phyloP scores from a whole-genome alignment of 2,797 vertebrate species.

The Coracias cyanogaster region DNA sequence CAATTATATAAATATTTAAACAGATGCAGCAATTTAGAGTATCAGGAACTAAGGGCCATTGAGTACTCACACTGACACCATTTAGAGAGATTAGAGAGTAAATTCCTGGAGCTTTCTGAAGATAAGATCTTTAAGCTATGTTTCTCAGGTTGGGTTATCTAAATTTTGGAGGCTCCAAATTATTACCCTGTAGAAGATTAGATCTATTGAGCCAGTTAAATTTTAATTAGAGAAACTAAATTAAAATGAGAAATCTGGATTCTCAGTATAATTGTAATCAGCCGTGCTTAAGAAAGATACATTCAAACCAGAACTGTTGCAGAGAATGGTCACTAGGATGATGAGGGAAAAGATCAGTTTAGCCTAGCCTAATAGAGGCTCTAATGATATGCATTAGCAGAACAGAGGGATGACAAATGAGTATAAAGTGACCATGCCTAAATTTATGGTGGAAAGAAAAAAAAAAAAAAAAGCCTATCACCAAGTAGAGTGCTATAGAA shows the following conservation, averaged over 20 bases:
- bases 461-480: neutral
- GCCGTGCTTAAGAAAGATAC: neutral
- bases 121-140: neutral
- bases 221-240: conserved; percentile 42
- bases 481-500: neutral
- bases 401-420: conserved; percentile 5
- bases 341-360: neutral
- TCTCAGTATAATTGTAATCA: conserved; percentile 21
- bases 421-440: neutral
- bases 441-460: neutral
- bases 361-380: neutral
- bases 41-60: neutral
- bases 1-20: neutral
- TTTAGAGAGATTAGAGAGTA: neutral
- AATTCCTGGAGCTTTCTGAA: neutral
- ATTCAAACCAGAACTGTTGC: neutral
- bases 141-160: neutral
- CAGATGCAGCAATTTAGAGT: neutral
- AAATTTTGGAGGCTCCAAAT: conserved; percentile 16
- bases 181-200: neutral
- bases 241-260: conserved; percentile 23
- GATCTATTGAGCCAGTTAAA: neutral
- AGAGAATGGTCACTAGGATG: neutral
- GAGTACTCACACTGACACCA: neutral
- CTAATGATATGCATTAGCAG: neutral